Conservation (phyloP, 92 coral and sea anemone genomes). For the Plumapathes pennacea region DNA sequence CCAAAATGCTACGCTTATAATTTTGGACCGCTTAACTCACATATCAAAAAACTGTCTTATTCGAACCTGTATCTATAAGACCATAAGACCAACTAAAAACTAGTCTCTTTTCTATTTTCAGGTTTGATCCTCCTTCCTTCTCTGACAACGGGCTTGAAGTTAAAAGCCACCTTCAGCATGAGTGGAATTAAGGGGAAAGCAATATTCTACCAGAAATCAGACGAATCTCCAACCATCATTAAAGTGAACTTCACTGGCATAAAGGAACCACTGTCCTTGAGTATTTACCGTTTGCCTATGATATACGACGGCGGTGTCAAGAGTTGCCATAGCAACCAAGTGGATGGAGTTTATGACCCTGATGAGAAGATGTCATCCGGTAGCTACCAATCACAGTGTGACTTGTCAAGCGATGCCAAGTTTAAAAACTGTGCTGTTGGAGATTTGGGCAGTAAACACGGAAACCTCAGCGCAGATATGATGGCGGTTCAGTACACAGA, state of each 20-base stretch:
- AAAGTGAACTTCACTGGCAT: constrained; percentile 65
- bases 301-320: constrained; percentile 72
- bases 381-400: constrained; percentile 39
- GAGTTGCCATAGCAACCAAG: constrained; percentile 55
- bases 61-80: too few species aligned
- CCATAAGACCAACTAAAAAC: too few species aligned
- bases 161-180: constrained; percentile 79
- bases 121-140: too few species aligned
- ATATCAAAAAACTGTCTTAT: too few species aligned
- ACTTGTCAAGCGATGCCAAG: constrained; percentile 4
- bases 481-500: constrained; percentile 13
- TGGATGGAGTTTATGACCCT: constrained; percentile 75
- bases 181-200: constrained; percentile 73
- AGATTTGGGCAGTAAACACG: constrained; percentile 72
- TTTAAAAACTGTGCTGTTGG: constrained; percentile 79
- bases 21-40: too few species aligned
- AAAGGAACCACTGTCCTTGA: constrained; percentile 58
- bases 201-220: constrained; percentile 37
- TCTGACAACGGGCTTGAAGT: too few species aligned
- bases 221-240: constrained; percentile 47
- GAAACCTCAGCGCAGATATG: constrained; percentile 28
- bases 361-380: constrained; percentile 22
- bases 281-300: constrained; percentile 72
- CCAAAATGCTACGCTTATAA: too few species aligned
- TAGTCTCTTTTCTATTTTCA: too few species aligned